Evolutionary conservation across 2,113 vertebrate species (phyloP), one percentile per base, ranked within the genome.

Genomic region (Accipiter virgatus): DNA sequence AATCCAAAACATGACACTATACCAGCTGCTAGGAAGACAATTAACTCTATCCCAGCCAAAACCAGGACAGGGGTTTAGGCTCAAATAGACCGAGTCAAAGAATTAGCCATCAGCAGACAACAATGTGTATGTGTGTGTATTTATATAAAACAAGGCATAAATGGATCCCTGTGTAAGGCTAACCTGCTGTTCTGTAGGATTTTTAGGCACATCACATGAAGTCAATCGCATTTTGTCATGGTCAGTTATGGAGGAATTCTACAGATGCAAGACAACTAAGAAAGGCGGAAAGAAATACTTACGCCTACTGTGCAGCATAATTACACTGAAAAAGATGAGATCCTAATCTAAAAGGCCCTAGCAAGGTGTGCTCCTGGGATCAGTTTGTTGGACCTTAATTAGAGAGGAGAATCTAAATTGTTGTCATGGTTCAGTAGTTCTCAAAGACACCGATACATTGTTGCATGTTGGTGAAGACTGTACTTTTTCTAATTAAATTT

Each of bases 391-490:
- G 0, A 48, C 52, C 71, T 25, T 47, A 81, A 87, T 73, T 90
- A 38, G 31, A 87, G 72, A 38, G 43, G n/a, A 87, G 34, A 90
- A 38, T 70, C 63, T 68, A 45, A 70, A 32, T 56, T 86, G 58
- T n/a, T 31, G 2, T 52, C 4, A 2, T 50, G 50, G 29, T 81
- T 91, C 68, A 26, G 58, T 61, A 73, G 63, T 65, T 63, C 34
- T 48, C 40, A 65, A 2, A 0, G 2, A 56, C 40, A 40, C 31
- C 0, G 3, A 5, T 50, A 21, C 8, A 10, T 58, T 47, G 14
- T 8, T 90, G 66, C 20, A 5, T 3, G 1, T 36, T 83, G 62
- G 42, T 65, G 50, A 83, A 48, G 52, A 56, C 53, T 9, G 1
- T 45, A 22, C 13, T 73, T 93, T 80, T 65, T 26, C 48, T 83